Conservation (phyloP, 2,113 vertebrate species). For the Xenus cinereus region DNA sequence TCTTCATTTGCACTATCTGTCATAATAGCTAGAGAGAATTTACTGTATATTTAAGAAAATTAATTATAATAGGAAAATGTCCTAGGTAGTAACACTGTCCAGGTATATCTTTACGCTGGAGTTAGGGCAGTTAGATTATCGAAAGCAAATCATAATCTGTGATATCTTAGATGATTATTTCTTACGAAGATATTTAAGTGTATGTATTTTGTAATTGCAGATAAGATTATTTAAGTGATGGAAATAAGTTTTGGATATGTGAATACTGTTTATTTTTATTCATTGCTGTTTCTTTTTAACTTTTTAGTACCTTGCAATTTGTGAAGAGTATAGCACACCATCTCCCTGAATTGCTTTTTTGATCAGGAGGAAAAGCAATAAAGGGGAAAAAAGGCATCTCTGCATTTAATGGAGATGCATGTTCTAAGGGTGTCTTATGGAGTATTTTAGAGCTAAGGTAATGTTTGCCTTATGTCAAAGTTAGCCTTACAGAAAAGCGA, state of each 20-base stretch:
- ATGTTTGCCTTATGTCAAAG: conserved; percentile 48
- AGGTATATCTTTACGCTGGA: conserved; percentile 15
- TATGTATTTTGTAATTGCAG: conserved; percentile 73
- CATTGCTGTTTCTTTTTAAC: conserved; percentile 48
- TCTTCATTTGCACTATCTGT: conserved; percentile 83
- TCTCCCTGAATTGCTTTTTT: conserved; percentile 46
- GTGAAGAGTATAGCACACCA: conserved; percentile 18
- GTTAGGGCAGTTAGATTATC: conserved; percentile 52
- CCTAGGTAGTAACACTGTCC: conserved; percentile 69
- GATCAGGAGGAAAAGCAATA: background rate
- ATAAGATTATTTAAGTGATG: conserved; percentile 63
- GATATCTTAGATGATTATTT: conserved; percentile 44
- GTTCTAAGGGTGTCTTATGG: conserved; percentile 22
- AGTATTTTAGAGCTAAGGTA: conserved; percentile 8
- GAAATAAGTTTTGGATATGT: conserved; percentile 50
- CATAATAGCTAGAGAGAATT: conserved; percentile 66
- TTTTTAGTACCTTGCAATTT: conserved; percentile 29
- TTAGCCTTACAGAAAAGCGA: conserved; percentile 52
- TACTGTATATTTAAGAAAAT: conserved; percentile 71
- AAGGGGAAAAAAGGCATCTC: conserved; percentile 24
- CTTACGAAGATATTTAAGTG: conserved; percentile 65
- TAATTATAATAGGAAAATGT: conserved; percentile 57
- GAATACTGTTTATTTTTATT: conserved; percentile 55
- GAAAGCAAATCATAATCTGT: conserved; percentile 43
- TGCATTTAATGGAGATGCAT: background rate